phyloP scores from a whole-genome alignment of 2,113 vertebrate species.

The Rhabdomys dilectus region DNA sequence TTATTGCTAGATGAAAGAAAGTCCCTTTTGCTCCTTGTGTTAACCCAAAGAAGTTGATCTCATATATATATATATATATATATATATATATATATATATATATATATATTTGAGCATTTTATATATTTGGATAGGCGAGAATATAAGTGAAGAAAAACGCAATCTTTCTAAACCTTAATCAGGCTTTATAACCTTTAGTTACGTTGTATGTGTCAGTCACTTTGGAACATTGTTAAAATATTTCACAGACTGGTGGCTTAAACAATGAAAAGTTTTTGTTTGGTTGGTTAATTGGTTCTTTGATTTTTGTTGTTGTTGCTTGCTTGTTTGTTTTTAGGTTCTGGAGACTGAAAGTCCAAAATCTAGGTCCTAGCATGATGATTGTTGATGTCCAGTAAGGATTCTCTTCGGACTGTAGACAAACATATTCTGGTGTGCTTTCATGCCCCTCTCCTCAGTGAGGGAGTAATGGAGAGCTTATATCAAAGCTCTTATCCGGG shows the following conservation, averaged over 20 bases:
- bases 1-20: slow-evolving; percentile 1
- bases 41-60: background rate
- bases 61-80: background rate
- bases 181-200: background rate
- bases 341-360: background rate
- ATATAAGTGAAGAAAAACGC: background rate
- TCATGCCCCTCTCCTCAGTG: background rate
- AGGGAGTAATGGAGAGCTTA: too few species aligned
- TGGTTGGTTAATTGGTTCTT: background rate
- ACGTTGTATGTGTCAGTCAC: background rate
- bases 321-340: background rate
- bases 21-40: background rate
- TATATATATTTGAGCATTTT: background rate
- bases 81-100: too few species aligned
- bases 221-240: background rate
- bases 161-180: background rate
- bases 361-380: background rate
- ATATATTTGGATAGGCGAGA: background rate
- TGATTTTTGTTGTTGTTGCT: background rate
- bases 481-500: background rate
- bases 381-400: background rate
- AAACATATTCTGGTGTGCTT: background rate
- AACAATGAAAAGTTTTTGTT: background rate
- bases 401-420: background rate
- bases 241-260: background rate